Base-by-base conservation (phyloP, 2,797 vertebrate species). In the Halcyon badia region DNA sequence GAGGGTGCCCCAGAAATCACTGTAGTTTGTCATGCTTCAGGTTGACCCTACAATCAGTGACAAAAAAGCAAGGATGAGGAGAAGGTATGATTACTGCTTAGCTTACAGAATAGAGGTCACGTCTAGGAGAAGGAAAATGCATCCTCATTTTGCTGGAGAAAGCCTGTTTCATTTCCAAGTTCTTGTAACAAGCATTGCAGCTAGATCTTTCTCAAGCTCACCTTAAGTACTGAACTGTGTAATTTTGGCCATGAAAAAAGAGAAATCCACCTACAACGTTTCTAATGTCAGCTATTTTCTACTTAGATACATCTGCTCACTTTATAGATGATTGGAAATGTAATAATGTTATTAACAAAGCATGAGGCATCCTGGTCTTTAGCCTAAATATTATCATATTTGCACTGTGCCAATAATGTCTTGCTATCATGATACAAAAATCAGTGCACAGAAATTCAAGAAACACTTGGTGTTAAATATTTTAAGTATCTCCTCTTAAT, bases 171-270 rank as follows among this genome's bases (percentile, higher is more conserved):
- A 61, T 81, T 90, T 94, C 39, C 10, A 18, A 85, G 69, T 73
- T 77, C 61, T 78, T 78, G 5, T 48, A 88, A 92, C n/a, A 85
- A 84, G 20, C 44, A 54, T 7, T 83, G 49, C 25, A 82, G 62
- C 65, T 87, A 87, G 51, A 79, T 68, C 42, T 84, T 93, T 76
- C 87, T 54, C 11, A 84, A 92, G 21, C 31, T 92, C 73, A 60
- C 61, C 28, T 82, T 26, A 91, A 94, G 21, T 44, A 83, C 58
- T 75, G 68, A 90, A 84, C 89, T 39, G 31, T 77, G 72, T 61
- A 57, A 94, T 95, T 92, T 93, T 83, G 78, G 52, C 80, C 48
- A 62, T 68, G 70, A 90, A 95, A 76, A 95, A 96, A 95, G 65
- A 96, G 68, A 65, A 95, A 78, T 84, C 41, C 78, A 94, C 80